Conservation (phyloP, 2,113 vertebrate species). For the Dinomys branickii region DNA sequence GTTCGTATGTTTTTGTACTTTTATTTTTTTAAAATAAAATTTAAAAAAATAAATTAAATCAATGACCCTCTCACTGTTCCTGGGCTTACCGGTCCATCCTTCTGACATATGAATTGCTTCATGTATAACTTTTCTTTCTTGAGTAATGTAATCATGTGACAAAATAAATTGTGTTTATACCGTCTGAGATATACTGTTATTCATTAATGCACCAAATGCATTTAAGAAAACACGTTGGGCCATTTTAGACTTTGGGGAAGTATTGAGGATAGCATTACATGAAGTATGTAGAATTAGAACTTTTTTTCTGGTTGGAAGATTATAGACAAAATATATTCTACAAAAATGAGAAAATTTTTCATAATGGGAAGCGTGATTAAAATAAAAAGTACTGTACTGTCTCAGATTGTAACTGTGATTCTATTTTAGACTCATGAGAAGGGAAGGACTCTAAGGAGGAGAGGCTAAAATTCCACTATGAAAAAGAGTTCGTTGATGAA, state of each 20-base stretch:
- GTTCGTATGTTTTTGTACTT: too few relatives aligned
- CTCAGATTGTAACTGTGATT: neutral
- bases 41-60: too few relatives aligned
- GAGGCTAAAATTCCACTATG: neutral
- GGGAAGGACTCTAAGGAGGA: neutral
- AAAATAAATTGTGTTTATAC: neutral
- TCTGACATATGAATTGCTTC: neutral
- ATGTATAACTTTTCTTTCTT: neutral
- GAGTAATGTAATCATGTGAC: neutral
- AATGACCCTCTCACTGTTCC: neutral
- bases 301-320: neutral
- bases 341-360: neutral
- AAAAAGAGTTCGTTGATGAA: neutral
- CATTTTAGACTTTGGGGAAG: neutral
- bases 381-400: neutral
- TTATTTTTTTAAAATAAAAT: too few relatives aligned
- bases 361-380: neutral
- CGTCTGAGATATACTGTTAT: neutral
- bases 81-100: too few relatives aligned
- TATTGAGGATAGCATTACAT: neutral
- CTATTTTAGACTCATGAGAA: neutral
- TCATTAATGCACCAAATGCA: neutral
- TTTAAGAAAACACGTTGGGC: neutral
- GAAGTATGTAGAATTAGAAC: neutral
- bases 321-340: neutral